Base-by-base conservation (phyloP, 1,140 invertebrate species). In the Aphelenchoides fujianensis region DNA sequence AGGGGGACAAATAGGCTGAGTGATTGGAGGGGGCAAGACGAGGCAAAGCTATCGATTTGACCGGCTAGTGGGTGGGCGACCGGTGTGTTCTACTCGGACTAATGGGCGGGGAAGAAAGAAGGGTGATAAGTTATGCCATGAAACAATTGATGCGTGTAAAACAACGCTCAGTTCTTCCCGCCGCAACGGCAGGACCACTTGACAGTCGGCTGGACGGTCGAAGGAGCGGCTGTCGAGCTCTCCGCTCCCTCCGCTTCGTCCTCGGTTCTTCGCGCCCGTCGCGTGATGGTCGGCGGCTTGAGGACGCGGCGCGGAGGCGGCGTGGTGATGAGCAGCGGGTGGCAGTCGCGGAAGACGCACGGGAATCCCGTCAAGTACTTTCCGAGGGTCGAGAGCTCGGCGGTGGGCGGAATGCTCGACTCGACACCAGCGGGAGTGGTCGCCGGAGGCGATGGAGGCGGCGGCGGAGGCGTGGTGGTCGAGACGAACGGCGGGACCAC, bases 211-310 rank as follows among this genome's bases (percentile, higher is more conserved):
- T 48, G 41, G n/a, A n/a, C n/a, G n/a, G n/a, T n/a, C n/a, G n/a
- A n/a, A n/a, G n/a, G n/a, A n/a, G n/a, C n/a, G 12, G 41, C n/a
- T 48, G n/a, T 48, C 32, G 5, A 7, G 19, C 19, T 7, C 55
- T 7, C 32, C 19, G 55, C 19, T n/a, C n/a, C n/a, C n/a, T n/a
- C n/a, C n/a, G n/a, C n/a, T n/a, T n/a, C n/a, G n/a, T n/a, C n/a
- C n/a, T n/a, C n/a, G n/a, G n/a, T n/a, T n/a, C 19, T 23, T 59
- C 55, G 55, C 32, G 55, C 55, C 7, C 55, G 5, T 59, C 55
- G 5, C 32, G 19, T 59, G 19, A 59, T 59, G 12, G 55, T 59
- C 32, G 55, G 55, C 19, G 55, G 55, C 19, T 7, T 5, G 23
- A 59, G 5, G 27, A 7, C 5, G 7, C 5, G 55, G 7, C 5